Base-by-base conservation (phyloP, 2,113 vertebrate species). In the Procapra przewalskii region DNA sequence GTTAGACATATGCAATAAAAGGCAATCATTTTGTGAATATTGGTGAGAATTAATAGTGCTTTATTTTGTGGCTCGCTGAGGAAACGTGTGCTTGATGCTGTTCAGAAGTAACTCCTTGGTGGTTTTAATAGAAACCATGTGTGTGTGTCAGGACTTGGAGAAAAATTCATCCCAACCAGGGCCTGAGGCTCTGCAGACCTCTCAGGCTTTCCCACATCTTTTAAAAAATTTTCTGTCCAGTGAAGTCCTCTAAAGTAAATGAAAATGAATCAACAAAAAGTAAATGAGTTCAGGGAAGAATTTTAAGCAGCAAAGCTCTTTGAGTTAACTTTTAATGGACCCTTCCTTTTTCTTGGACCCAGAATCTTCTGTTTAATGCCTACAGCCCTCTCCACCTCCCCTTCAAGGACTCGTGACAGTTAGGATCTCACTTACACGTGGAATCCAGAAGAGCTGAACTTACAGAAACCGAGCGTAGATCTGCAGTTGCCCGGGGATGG, bases 41-140 rank as follows among this genome's bases (percentile, higher is more conserved):
- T 98, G 98, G 97, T 98, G 98, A 98, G 3, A 62, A 98, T 98
- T 98, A 98, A 97, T 96, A 95, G 98, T 96, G 97, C 98, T 98
- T 98, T 97, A 98, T 98, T 96, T 96, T 98, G 97, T 98, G 92
- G 83, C 93, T 98, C 82, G 91, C 94, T 91, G 97, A 98, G 98
- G 98, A 96, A 96, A 98, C 71, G 97, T 99, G 98, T 98, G 98
- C 97, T 97, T 99, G 99, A 99, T 88, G 97, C 98, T 98, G 89
- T 97, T 99, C 98, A 99, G 98, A 98, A 98, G 94, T 77, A 77
- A 80, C 98, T 94, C 98, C 98, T 98, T 95, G 85, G 79, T 98
- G 98, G 96, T 94, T 98, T 98, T 98, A 99, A 99, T 97, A 95
- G 98, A 98, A 99, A 98, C 94, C 98, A 98, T 96, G 98, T 99